phyloP scores from a whole-genome alignment of 2,113 vertebrate species.

The Thryonomys swinderianus region DNA sequence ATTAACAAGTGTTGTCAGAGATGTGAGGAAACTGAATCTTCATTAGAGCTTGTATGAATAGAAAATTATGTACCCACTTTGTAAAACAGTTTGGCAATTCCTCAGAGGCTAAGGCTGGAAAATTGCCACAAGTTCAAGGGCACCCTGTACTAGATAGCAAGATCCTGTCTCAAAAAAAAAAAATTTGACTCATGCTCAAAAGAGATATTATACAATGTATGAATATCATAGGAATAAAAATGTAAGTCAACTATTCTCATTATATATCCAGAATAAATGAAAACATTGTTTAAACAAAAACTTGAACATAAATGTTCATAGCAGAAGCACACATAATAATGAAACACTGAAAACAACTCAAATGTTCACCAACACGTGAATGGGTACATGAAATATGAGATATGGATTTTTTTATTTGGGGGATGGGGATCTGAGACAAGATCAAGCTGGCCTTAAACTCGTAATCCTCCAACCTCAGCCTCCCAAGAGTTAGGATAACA shows the following conservation, averaged over 20 bases:
- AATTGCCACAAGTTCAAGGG: no score
- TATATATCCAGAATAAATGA: not conserved
- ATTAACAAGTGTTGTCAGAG: not conserved
- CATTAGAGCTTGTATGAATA: not conserved
- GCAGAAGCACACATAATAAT: not conserved
- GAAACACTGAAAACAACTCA: not conserved
- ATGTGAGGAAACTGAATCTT: not conserved
- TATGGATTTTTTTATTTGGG: not conserved
- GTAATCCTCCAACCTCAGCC: not conserved
- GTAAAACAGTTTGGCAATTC: not conserved
- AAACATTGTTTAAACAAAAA: not conserved
- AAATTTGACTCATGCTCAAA: no score
- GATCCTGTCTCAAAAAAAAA: no score
- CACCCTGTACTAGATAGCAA: no score
- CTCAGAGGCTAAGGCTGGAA: no score
- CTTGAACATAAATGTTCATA: not conserved
- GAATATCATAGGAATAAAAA: no score
- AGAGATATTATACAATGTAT: no score
- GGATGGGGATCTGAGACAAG: not conserved
- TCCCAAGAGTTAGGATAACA: not conserved
- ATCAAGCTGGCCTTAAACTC: not conserved
- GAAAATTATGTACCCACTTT: not conserved
- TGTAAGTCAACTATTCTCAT: not conserved
- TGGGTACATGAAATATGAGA: not conserved
- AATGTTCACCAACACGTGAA: not conserved